Conservation (phyloP, 2,797 vertebrate species). For the Etheostoma nigrum region DNA sequence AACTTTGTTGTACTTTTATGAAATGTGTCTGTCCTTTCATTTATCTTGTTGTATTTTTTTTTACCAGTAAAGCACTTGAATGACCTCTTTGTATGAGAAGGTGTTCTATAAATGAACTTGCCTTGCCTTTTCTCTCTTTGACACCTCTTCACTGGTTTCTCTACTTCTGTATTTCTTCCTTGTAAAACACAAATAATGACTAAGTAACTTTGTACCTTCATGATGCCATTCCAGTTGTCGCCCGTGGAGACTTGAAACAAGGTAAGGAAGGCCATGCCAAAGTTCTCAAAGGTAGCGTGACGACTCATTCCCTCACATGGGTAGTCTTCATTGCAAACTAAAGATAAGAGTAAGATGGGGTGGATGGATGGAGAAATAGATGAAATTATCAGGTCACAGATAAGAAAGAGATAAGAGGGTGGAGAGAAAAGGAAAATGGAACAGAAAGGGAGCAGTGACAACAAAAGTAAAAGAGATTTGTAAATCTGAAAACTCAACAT, state of each 20-base stretch:
- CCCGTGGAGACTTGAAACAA: constrained; percentile 98
- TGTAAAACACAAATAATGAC: not conserved
- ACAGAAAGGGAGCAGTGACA: constrained; percentile 6
- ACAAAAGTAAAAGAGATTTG: constrained; percentile 16
- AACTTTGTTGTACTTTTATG: too few relatives aligned
- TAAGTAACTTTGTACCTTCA: constrained; percentile 93
- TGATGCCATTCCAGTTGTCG: constrained; percentile 99
- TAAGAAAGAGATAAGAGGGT: constrained; percentile 22
- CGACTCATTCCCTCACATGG: constrained; percentile 99
- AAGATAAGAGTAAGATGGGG: constrained; percentile 33
- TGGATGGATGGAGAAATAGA: constrained; percentile 23
- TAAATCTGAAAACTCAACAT: constrained; percentile 19
- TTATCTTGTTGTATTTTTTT: too few relatives aligned
- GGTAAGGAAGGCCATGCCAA: constrained; percentile 98
- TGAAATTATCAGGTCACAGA: constrained; percentile 22
- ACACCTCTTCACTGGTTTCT: not conserved
- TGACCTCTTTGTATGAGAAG: too few relatives aligned
- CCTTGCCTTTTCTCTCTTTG: not conserved
- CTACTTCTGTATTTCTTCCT: not conserved
- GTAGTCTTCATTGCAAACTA: constrained; percentile 96
- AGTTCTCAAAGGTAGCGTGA: constrained; percentile 98
- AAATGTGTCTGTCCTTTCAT: too few relatives aligned
- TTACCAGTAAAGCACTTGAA: too few relatives aligned
- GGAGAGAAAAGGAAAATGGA: constrained; percentile 11
- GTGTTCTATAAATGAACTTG: too few relatives aligned